Conservation (phyloP, 2,797 vertebrate species). For the Aulostomus chinensis region DNA sequence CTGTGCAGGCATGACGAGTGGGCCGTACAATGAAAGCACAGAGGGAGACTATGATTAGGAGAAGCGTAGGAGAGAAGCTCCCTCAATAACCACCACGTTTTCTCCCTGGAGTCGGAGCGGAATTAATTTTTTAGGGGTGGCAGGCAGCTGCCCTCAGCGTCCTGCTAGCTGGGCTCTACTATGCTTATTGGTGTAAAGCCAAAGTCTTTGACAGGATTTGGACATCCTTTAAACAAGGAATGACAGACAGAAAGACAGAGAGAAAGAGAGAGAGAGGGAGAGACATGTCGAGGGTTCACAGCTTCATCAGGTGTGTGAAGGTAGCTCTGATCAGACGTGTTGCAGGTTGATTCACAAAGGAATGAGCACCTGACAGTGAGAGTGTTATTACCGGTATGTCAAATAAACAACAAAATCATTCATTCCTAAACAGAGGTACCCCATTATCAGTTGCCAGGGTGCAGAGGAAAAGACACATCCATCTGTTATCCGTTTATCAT, state of each 20-base stretch:
- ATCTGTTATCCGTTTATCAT: no score
- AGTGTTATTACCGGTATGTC: no score
- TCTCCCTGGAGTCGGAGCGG: conserved; percentile 7
- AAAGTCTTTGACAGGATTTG: conserved; percentile 33
- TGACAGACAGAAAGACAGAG: background rate
- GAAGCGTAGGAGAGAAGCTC: conserved; percentile 55
- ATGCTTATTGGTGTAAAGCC: conserved; percentile 45
- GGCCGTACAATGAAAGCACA: conserved; percentile 42
- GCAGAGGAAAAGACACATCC: no score
- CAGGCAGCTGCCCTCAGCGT: background rate
- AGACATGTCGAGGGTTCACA: conserved; percentile 2
- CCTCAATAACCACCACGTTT: conserved; percentile 30
- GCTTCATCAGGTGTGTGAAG: conserved; percentile 14
- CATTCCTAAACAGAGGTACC: no score
- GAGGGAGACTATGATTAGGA: conserved; percentile 23
- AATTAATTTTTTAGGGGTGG: background rate
- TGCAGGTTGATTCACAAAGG: conserved; percentile 16
- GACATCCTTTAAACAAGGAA: conserved; percentile 27
- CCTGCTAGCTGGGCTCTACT: conserved; percentile 16
- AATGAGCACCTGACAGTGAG: conserved; percentile 15
- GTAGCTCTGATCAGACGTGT: conserved; percentile 30
- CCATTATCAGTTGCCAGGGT: no score
- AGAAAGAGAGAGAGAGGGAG: conserved; percentile 1
- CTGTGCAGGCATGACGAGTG: conserved; percentile 38
- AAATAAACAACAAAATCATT: no score